phyloP scores from a whole-genome alignment of 2,888 invertebrate species.

The Acrobasis suavella region DNA sequence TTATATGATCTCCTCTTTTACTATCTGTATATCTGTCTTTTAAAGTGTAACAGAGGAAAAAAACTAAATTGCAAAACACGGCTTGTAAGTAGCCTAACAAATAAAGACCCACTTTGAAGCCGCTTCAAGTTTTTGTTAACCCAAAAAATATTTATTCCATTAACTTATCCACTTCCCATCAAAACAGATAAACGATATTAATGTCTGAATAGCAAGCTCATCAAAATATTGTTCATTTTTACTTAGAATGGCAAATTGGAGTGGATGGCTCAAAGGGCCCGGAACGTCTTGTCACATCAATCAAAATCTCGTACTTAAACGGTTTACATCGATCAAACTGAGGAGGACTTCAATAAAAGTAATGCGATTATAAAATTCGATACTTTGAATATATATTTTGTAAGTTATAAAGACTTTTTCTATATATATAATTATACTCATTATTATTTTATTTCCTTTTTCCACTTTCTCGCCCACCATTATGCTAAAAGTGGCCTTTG shows the following conservation, averaged over 20 bases:
- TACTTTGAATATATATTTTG: neutral
- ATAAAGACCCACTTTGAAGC: neutral
- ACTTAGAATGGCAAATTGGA: constrained; percentile 16
- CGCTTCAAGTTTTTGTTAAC: neutral
- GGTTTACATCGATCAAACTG: constrained; percentile 58
- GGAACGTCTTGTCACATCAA: constrained; percentile 54
- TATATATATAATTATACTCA: no score
- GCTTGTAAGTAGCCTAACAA: neutral
- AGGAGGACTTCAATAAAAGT: constrained; percentile 35
- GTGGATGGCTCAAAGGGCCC: constrained; percentile 16
- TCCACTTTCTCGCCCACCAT: no score
- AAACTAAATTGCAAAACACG: no score
- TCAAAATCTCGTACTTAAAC: constrained; percentile 53
- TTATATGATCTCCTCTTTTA: no score
- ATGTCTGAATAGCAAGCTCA: neutral
- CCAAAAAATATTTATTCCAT: neutral
- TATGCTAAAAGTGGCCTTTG: no score
- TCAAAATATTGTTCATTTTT: constrained; percentile 16
- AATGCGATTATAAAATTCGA: constrained; percentile 21
- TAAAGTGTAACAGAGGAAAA: no score
- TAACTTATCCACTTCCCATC: constrained; percentile 1
- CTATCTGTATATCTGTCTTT: no score
- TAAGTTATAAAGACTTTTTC: no score
- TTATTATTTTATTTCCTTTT: no score
- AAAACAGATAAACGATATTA: constrained; percentile 1